phyloP scores from a whole-genome alignment of 2,888 invertebrate genomes.

The Volucella zonaria region DNA sequence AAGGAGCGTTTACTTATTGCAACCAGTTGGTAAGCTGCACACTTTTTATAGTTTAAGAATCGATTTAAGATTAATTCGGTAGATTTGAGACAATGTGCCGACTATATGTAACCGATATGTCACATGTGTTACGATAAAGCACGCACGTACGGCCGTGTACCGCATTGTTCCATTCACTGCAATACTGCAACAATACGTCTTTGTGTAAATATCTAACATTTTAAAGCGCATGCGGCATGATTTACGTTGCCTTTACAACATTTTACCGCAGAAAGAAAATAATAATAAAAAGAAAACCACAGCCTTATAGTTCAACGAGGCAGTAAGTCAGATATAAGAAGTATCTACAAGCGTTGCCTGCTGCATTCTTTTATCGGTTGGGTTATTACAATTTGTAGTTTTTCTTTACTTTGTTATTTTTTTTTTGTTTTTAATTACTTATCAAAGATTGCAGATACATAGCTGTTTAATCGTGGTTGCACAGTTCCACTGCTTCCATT shows the following conservation, averaged over 20 bases:
- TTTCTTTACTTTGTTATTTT: conserved; percentile 4
- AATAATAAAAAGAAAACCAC: not conserved
- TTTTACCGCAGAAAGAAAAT: not conserved
- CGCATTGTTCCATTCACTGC: conserved; percentile 6
- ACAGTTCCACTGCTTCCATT: conserved; percentile 14
- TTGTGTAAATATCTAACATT: conserved; percentile 26
- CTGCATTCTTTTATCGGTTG: conserved; percentile 45
- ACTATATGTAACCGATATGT: conserved; percentile 30
- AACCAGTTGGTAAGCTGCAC: too few relatives aligned
- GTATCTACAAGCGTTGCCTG: conserved; percentile 6
- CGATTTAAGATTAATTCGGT: too few relatives aligned
- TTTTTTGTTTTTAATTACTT: conserved; percentile 39
- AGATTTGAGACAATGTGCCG: not conserved
- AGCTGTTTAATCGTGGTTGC: not conserved
- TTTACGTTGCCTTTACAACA: conserved; percentile 34
- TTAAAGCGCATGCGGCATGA: conserved; percentile 31
- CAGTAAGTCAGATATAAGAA: conserved; percentile 11
- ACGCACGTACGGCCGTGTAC: conserved; percentile 3
- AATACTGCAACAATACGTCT: conserved; percentile 27
- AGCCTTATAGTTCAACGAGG: conserved; percentile 27
- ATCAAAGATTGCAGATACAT: conserved; percentile 41
- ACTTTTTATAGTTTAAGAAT: not conserved
- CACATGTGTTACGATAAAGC: conserved; percentile 29
- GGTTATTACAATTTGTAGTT: conserved; percentile 18
- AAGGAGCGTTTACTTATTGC: too few relatives aligned